A percentile compares a stretch with the other conserved stretches of the same genome.
These are phyloP conservation scores for Diadegma fenestrale DNA, from an alignment of 2,888 invertebrate species.

Conservation along the genomic window DNA sequence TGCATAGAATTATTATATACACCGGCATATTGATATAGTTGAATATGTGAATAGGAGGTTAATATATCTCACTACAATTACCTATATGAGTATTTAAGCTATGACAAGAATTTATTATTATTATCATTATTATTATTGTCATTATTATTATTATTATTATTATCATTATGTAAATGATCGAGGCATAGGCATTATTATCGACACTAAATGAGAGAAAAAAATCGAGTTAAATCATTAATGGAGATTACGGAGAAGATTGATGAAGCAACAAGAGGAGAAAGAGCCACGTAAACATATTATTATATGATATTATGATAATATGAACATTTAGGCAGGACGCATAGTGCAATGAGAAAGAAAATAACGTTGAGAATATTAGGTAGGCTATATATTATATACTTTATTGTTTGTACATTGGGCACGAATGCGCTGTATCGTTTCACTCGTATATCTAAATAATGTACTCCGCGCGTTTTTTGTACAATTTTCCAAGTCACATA, in stretches of 20 bases:
- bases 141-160: no score
- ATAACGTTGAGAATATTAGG: slow-evolving; percentile 75
- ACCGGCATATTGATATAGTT: slow-evolving; percentile 82
- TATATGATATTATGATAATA: slow-evolving; percentile 63
- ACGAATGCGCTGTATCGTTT: slow-evolving; percentile 80
- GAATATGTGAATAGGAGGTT: slow-evolving; percentile 82
- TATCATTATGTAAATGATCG: slow-evolving; percentile 73
- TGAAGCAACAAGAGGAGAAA: slow-evolving; percentile 47
- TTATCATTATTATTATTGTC: slow-evolving; percentile 66
- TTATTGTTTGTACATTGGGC: slow-evolving; percentile 82
- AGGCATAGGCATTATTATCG: slow-evolving; percentile 79
- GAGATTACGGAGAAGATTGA: slow-evolving; percentile 19
- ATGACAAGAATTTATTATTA: slow-evolving; percentile 76
- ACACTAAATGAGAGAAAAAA: slow-evolving; percentile 58
- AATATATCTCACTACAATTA: slow-evolving; percentile 78
- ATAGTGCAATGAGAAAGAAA: slow-evolving; percentile 79
- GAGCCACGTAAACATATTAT: slow-evolving; percentile 65
- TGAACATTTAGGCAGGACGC: slow-evolving; percentile 73
- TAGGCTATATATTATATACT: slow-evolving; percentile 70
- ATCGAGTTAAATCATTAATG: slow-evolving; percentile 40
- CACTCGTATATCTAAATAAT: slow-evolving; percentile 74
- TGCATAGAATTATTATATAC: slow-evolving; percentile 81
- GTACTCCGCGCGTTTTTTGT: slow-evolving; percentile 76
- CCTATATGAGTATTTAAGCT: slow-evolving; percentile 79
- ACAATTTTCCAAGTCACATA: slow-evolving; percentile 79